Evolutionary conservation across 2,113 vertebrate genomes (phyloP).

Genomic region (Barnardius zonarius): DNA sequence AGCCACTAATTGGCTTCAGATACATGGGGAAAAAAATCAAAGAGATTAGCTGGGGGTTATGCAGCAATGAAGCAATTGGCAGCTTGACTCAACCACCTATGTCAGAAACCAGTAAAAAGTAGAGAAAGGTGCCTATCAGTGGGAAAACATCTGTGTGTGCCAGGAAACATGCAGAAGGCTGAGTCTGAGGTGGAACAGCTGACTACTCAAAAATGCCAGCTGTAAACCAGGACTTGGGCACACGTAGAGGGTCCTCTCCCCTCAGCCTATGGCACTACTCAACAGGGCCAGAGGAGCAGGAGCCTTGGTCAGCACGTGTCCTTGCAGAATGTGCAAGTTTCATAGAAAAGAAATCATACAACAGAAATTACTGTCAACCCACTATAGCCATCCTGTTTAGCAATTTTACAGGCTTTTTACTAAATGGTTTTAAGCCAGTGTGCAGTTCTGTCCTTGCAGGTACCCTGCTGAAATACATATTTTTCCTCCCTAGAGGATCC

Average conservation of each 20-base stretch:
- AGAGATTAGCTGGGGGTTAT: background rate
- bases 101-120: background rate
- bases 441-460: background rate
- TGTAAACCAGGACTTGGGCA: background rate
- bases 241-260: fast-evolving
- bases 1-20: background rate
- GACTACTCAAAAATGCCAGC: background rate
- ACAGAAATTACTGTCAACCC: background rate
- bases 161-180: background rate
- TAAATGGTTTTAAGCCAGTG: background rate
- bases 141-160: background rate
- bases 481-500: background rate
- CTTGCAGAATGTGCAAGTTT: background rate
- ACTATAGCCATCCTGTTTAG: background rate
- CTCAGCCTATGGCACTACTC: background rate
- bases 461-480: fast-evolving
- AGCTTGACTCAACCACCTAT: background rate
- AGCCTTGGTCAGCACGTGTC: background rate
- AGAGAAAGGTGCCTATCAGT: background rate
- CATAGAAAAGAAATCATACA: background rate
- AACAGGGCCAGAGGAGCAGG: background rate
- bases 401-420: background rate
- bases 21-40: background rate
- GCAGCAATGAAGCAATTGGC: background rate
- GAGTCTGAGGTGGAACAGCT: background rate